Conservation (phyloP, 2,113 vertebrate genomes). For the Columbina picui region DNA sequence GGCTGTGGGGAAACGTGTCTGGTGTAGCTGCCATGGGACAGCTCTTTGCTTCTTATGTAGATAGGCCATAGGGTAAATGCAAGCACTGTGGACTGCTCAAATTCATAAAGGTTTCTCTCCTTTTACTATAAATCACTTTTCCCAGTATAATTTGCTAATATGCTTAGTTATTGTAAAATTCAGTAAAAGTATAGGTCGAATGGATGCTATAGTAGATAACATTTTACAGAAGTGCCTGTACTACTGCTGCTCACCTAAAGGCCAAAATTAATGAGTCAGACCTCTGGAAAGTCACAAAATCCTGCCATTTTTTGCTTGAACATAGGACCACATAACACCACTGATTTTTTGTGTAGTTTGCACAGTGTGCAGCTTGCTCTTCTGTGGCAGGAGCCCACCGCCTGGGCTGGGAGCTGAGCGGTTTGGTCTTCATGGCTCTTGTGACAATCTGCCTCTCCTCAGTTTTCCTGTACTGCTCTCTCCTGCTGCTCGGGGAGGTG, state of each 20-base stretch:
- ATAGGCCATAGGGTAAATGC: fast-evolving
- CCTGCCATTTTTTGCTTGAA: background rate
- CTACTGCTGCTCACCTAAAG: background rate
- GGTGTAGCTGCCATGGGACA: background rate
- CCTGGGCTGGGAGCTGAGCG: background rate
- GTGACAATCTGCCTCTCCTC: background rate
- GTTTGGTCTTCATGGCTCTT: background rate
- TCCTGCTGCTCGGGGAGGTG: background rate
- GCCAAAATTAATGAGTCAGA: background rate
- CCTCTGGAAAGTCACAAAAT: background rate
- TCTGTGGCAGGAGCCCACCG: background rate
- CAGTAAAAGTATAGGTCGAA: background rate
- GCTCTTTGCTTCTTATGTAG: background rate
- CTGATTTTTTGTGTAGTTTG: background rate
- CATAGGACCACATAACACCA: fast-evolving
- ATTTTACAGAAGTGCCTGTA: background rate
- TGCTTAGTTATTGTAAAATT: background rate
- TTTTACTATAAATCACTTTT: background rate
- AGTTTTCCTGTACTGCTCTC: background rate
- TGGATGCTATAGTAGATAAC: fast-evolving
- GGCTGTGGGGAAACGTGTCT: background rate
- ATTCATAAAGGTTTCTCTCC: background rate
- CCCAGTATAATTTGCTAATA: background rate
- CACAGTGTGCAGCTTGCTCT: background rate
- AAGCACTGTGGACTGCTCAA: background rate